Conservation (phyloP, 2,888 invertebrate species). For the Chrysopilus asiliformis region DNA sequence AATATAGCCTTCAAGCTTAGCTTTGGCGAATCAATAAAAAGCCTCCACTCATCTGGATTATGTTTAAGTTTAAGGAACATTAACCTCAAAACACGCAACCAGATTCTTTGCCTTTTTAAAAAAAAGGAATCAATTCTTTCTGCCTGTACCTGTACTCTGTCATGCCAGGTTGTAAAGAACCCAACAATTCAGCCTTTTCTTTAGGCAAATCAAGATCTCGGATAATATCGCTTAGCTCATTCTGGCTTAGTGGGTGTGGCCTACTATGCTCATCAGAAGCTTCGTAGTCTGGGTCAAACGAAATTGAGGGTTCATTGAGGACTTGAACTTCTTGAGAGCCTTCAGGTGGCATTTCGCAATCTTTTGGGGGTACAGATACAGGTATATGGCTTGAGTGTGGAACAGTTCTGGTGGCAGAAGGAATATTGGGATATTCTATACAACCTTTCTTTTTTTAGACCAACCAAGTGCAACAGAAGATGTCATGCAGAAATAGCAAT, state of each 20-base stretch:
- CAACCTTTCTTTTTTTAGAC: neutral
- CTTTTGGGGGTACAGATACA: too few relatives aligned
- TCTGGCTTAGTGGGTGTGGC: too few relatives aligned
- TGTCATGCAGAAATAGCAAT: slow-evolving; percentile 2
- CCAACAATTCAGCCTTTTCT: slow-evolving; percentile 1
- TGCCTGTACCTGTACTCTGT: neutral
- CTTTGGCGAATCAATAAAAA: slow-evolving; percentile 1
- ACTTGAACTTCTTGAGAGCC: too few relatives aligned
- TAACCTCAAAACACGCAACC: too few relatives aligned
- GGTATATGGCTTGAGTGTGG: too few relatives aligned
- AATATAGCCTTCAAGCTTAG: slow-evolving; percentile 1
- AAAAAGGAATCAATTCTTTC: slow-evolving; percentile 1
- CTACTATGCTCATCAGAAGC: too few relatives aligned
- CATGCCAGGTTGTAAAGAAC: neutral
- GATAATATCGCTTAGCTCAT: slow-evolving; percentile 1
- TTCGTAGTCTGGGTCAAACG: neutral
- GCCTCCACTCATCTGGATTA: slow-evolving; percentile 1
- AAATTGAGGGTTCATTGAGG: neutral
- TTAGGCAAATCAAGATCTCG: slow-evolving; percentile 3
- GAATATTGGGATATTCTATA: neutral
- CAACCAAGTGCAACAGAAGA: too few relatives aligned
- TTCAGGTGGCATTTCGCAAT: too few relatives aligned
- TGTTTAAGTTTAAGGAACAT: neutral
- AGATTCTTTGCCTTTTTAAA: neutral
- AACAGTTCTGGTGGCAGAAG: neutral